Base-by-base conservation (phyloP, 64 coral and sea anemone genomes). In the Montipora foliosa region DNA sequence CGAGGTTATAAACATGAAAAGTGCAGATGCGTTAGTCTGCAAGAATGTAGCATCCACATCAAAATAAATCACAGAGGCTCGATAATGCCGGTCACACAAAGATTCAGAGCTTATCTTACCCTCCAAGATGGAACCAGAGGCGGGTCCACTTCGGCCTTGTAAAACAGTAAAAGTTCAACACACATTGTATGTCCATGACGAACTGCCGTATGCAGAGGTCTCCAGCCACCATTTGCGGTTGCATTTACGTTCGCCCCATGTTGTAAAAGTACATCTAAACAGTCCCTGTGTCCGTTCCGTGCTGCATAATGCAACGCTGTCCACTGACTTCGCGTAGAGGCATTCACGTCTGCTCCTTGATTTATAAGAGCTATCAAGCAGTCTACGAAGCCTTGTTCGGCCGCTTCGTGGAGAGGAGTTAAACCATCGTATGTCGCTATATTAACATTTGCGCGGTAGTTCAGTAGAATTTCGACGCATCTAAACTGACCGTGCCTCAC, bases 381-480 rank as follows among this genome's bases (percentile, higher is more conserved):
- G 85, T 99, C 98, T 21, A 94, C 92, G 89, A 90, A 99, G 13
- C 98, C 98, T 82, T 96, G 98, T 70, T 99, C 98, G 15, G 98
- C 92, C 49, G 98, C 98, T 82, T 99, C 98, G n/a, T 96, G 95
- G 44, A 99, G 74, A 11, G 98, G 95, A 45, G 98, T 99, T 83
- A 96, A 83, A 6, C 98, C 95, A 88, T 99, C 98, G 59, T 99
- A 99, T 6, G 98, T 96, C 51, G 98, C 89, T 91, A 99, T 94
- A 96, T 99, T 99, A 73, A 99, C 98, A 92, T 94, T 96, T 48
- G 98, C 98, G 68, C 96, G 94, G 81, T 99, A 90, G 81, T 96
- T 96, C 73, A 99, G 84, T 80, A 99, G 82, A 76, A 99, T 96
- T 89, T 96, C 92, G 21, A 99, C 98, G 88, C 98, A 99, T 87